Evolutionary conservation across 1,140 invertebrate genomes (phyloP).

Genomic region (Lepeophtheirus salmonis): DNA sequence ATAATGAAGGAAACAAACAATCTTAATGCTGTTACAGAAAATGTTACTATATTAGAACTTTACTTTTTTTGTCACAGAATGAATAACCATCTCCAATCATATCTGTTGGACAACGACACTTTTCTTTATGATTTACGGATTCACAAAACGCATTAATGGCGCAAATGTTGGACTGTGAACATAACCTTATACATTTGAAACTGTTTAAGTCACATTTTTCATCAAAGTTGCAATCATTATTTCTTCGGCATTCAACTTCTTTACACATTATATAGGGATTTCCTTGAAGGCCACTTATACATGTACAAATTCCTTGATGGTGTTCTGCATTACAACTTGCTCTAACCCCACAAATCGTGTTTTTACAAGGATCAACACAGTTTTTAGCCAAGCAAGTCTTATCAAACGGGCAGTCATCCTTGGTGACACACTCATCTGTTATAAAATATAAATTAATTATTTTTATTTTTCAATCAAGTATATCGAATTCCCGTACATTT

Average conservation of each 20-base stretch:
- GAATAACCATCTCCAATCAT: slow-evolving; percentile 56
- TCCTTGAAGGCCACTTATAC: slow-evolving; percentile 62
- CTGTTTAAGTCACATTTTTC: slow-evolving; percentile 67
- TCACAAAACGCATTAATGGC: slow-evolving; percentile 50
- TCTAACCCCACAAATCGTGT: slow-evolving; percentile 48
- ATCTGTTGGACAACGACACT: slow-evolving; percentile 51
- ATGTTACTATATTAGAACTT: too few species aligned
- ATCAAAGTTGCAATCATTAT: slow-evolving; percentile 66
- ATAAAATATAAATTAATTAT: slow-evolving; percentile 22
- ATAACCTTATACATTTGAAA: slow-evolving; percentile 58
- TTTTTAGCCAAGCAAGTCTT: slow-evolving; percentile 55
- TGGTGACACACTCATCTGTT: slow-evolving; percentile 57
- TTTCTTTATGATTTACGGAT: slow-evolving; percentile 50
- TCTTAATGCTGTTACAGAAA: too few species aligned
- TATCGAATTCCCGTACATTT: too few species aligned
- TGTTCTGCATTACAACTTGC: slow-evolving; percentile 51
- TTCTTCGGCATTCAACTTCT: slow-evolving; percentile 59
- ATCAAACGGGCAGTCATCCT: slow-evolving; percentile 65
- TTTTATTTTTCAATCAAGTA: too few species aligned
- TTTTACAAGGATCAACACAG: slow-evolving; percentile 53
- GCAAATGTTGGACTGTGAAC: slow-evolving; percentile 47
- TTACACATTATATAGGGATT: slow-evolving; percentile 59
- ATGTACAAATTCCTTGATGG: slow-evolving; percentile 57
- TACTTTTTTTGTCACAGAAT: slow-evolving; percentile 35
- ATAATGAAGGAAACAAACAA: neutral